Conservation (phyloP, 2,888 invertebrate genomes). For the Sycophila texana region DNA sequence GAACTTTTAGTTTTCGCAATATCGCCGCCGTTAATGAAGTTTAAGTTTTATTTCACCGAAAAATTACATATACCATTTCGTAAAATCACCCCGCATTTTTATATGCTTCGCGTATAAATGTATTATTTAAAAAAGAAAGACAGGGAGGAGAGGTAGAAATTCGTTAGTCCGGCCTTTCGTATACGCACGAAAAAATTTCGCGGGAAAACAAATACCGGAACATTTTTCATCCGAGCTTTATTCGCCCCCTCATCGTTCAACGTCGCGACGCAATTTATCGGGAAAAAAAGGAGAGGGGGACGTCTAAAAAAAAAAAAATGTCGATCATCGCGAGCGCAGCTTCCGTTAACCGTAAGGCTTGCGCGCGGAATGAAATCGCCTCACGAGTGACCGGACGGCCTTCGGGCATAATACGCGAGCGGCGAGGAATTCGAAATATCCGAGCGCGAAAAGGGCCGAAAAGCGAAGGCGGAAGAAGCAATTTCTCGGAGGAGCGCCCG, state of each 20-base stretch:
- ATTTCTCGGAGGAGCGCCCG: slow-evolving; percentile 60
- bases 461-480: slow-evolving; percentile 43
- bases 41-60: too few relatives aligned
- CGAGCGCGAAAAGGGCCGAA: slow-evolving; percentile 16
- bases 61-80: too few relatives aligned
- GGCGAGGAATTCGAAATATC: slow-evolving; percentile 28
- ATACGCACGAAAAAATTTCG: too few relatives aligned
- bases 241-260: not conserved
- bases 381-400: slow-evolving; percentile 26
- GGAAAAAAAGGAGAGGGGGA: not conserved
- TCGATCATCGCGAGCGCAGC: slow-evolving; percentile 6
- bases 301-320: slow-evolving; percentile 1
- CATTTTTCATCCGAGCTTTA: not conserved
- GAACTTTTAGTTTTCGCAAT: too few relatives aligned
- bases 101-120: too few relatives aligned
- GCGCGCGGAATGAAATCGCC: not conserved
- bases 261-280: slow-evolving; percentile 7
- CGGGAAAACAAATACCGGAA: too few relatives aligned
- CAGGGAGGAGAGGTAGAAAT: too few relatives aligned
- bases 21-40: too few relatives aligned
- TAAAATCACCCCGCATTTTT: too few relatives aligned
- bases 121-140: too few relatives aligned
- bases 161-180: too few relatives aligned
- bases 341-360: not conserved
- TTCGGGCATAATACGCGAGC: not conserved